Evolutionary conservation across 2,113 vertebrate genomes (phyloP).

Genomic region (Embiotoca jacksoni): DNA sequence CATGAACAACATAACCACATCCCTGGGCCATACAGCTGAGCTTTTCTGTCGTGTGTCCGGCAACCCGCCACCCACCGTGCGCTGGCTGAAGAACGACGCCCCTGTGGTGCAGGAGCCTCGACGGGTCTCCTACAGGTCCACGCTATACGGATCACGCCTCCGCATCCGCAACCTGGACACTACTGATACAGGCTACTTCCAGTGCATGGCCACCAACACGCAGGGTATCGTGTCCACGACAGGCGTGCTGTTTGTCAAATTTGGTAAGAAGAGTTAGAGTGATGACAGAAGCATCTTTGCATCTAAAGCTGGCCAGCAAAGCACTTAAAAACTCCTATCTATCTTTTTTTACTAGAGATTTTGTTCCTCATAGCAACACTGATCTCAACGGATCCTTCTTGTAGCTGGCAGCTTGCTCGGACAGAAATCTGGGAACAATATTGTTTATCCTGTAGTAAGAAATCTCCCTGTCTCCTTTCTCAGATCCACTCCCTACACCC

Average conservation of each 20-base stretch:
- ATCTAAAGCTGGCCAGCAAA: background rate
- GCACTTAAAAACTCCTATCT: background rate
- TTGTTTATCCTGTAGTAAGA: conserved; percentile 74
- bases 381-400: conserved; percentile 34
- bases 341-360: conserved; percentile 29
- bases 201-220: conserved; percentile 93
- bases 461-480: conserved; percentile 77
- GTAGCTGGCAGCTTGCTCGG: conserved; percentile 57
- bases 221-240: conserved; percentile 94
- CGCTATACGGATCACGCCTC: conserved; percentile 91
- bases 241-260: conserved; percentile 96
- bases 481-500: conserved; percentile 94
- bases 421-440: conserved; percentile 72
- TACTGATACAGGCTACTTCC: conserved; percentile 98
- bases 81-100: conserved; percentile 98
- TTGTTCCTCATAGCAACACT: conserved; percentile 33
- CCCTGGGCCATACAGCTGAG: conserved; percentile 93
- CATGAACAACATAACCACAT: conserved; percentile 99
- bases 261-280: conserved; percentile 85
- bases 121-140: conserved; percentile 91
- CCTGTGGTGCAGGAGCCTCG: conserved; percentile 96
- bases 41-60: conserved; percentile 94
- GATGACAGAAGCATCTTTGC: too few species aligned
- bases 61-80: conserved; percentile 88
- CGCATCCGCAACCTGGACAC: conserved; percentile 97